phyloP scores from a whole-genome alignment of 2,113 vertebrate genomes.

The Trochalopteron elliotii region DNA sequence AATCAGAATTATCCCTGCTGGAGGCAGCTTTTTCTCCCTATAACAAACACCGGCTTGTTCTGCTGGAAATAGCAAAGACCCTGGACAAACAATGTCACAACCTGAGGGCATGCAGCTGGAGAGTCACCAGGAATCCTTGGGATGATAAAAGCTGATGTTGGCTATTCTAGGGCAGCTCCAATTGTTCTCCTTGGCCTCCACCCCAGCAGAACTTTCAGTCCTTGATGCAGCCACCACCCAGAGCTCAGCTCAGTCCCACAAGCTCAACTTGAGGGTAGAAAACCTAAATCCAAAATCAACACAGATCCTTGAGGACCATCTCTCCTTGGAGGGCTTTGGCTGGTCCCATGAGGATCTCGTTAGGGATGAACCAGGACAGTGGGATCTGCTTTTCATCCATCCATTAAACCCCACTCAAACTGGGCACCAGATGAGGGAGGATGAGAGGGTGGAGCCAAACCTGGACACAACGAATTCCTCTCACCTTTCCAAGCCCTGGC shows the following conservation, averaged over 20 bases:
- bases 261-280: neutral
- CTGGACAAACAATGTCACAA: neutral
- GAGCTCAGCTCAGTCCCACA: neutral
- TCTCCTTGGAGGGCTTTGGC: neutral
- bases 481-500: neutral
- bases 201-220: no score
- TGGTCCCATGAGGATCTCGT: neutral
- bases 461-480: neutral
- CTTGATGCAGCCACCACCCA: no score
- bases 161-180: neutral
- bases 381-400: neutral
- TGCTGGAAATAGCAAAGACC: neutral
- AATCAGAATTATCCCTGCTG: neutral
- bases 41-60: neutral
- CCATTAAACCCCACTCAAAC: neutral
- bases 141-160: neutral
- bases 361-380: neutral
- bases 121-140: accelerated
- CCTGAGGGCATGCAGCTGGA: neutral
- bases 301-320: neutral
- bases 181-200: neutral
- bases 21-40: neutral
- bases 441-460: neutral
- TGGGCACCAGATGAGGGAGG: no score
- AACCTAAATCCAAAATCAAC: neutral